Evolutionary conservation across 2,888 invertebrate species (phyloP), one percentile per base, ranked within the genome.

Genomic region (Cataglyphis altisquamis): DNA sequence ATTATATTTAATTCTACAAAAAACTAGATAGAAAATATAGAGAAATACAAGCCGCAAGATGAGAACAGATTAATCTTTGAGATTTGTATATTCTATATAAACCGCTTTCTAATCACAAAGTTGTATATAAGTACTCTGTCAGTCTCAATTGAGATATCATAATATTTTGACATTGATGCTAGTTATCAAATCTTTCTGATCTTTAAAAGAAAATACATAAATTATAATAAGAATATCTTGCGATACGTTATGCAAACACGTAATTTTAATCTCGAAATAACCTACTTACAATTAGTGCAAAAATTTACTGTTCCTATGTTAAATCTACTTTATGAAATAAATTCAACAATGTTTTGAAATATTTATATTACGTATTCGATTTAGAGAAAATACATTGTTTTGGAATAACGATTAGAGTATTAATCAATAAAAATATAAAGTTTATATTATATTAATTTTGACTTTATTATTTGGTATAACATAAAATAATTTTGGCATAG

Each of bases 101-200:
- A 25, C 32, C 15, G 32, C 85, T 85, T 82, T 85, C 82, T 82
- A 85, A 36, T 36, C 0, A 6, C 36, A 73, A 77, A 77, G 48
- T 41, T 39, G 67, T 82, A 66, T 36, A 39, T 62, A 32, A 29
- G 10, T 63, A 25, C 8, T 29, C 18, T 3, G 9, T 60, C 36
- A 3, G 60, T 32, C 25, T 52, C 29, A 73, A 66, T 68, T 32
- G 32, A 52, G 25, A 52, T 55, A 63, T 81, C 64, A 80, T 48
- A 67, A 75, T 63, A 32, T 68, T 70, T 62, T 73, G 74, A 78
- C 84, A 78, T 83, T 84, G 83, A 82, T 83, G 83, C 52, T 66
- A 62, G 41, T 32, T 18, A 18, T 6, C 18, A 21, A 62, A 41
- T 52, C 21, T 36, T 52, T 12, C 21, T 41, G 32, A 63, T 72